These are phyloP conservation scores for Geotrypetes seraphini DNA, from an alignment of 2,797 vertebrate genomes.

Conservation along the genomic window DNA sequence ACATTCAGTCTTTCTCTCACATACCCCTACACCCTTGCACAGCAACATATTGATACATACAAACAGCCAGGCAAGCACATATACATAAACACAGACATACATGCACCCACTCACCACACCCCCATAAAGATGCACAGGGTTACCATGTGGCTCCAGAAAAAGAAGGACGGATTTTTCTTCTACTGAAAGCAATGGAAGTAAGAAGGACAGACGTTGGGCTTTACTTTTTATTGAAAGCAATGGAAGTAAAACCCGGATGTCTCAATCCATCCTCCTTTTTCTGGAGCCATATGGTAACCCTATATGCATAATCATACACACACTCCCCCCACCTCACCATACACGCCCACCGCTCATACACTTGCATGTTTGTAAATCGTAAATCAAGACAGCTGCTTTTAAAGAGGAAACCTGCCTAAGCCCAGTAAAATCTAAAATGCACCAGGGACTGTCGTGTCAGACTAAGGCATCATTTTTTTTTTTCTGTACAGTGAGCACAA, in stretches of 20 bases:
- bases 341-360: background rate
- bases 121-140: too few relatives aligned
- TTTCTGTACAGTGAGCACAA: slow-evolving; percentile 48
- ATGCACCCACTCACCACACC: slow-evolving; percentile 10
- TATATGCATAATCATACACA: background rate
- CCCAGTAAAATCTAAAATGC: background rate
- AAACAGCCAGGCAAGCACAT: too few relatives aligned
- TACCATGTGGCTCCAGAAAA: too few relatives aligned
- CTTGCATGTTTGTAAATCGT: background rate
- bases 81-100: too few relatives aligned
- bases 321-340: background rate
- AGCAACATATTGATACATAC: background rate
- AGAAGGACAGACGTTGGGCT: too few relatives aligned
- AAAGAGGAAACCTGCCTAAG: background rate
- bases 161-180: too few relatives aligned
- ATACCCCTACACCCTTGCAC: background rate
- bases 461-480: slow-evolving; percentile 31
- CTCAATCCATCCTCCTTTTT: too few relatives aligned
- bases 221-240: too few relatives aligned
- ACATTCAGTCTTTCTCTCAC: background rate
- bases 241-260: too few relatives aligned
- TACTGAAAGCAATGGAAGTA: too few relatives aligned
- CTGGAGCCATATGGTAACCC: too few relatives aligned
- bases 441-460: slow-evolving; percentile 7
- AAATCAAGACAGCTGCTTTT: background rate